Conservation (phyloP, 2,113 vertebrate genomes). For the Hyla sarda region DNA sequence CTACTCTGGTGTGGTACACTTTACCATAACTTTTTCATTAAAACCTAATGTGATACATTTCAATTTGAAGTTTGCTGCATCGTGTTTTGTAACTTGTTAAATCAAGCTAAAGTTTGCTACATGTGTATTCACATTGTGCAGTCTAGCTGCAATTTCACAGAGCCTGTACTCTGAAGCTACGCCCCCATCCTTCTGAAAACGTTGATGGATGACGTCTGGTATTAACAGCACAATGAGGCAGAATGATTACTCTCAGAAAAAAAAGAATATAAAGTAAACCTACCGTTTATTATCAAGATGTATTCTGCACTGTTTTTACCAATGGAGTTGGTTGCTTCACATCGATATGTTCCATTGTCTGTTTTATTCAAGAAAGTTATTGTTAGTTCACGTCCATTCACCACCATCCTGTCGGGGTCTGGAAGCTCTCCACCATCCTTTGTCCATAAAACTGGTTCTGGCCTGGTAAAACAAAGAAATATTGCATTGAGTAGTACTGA, state of each 20-base stretch:
- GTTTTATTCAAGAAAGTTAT: slow-evolving; percentile 98
- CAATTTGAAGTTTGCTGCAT: no score
- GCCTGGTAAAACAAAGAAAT: slow-evolving; percentile 74
- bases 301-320: slow-evolving; percentile 94
- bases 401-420: slow-evolving; percentile 92
- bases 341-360: slow-evolving; percentile 98
- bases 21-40: no score
- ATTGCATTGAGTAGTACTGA: neutral
- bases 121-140: neutral
- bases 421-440: slow-evolving; percentile 95
- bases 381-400: slow-evolving; percentile 91
- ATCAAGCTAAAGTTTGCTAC: no score
- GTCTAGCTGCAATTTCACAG: neutral
- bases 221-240: neutral
- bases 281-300: slow-evolving; percentile 95
- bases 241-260: neutral
- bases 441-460: slow-evolving; percentile 95
- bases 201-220: neutral
- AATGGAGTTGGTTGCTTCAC: slow-evolving; percentile 94
- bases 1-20: no score
- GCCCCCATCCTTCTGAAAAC: neutral
- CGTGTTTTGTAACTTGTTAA: no score
- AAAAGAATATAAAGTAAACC: slow-evolving; percentile 67
- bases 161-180: no score
- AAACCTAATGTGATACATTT: no score